Percentiles rank a stretch among this genome's conserved stretches.
These are phyloP conservation scores for Mormyrus lacerda DNA, from an alignment of 2,113 vertebrate species.

Conservation along the genomic window DNA sequence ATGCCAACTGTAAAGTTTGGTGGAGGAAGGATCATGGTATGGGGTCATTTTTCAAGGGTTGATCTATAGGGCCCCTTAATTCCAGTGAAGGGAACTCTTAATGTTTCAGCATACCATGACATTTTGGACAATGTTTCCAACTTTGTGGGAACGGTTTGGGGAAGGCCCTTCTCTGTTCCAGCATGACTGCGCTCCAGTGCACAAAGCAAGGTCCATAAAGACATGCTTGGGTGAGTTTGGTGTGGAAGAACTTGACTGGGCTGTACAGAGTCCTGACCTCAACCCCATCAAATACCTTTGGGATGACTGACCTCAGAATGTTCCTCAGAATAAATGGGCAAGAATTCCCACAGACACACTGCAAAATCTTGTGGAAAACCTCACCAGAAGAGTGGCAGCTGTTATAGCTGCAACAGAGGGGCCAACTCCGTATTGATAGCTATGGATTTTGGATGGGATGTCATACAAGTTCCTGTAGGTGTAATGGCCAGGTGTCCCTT, in stretches of 20 bases:
- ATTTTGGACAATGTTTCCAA: not conserved
- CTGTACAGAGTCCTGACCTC: not conserved
- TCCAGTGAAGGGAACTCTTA: not conserved
- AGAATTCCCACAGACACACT: not conserved
- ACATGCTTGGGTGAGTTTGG: not conserved
- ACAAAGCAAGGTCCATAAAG: not conserved
- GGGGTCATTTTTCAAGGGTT: not conserved
- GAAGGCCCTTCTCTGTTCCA: not conserved
- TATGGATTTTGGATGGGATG: not conserved
- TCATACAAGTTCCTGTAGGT: not conserved
- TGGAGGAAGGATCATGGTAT: not conserved
- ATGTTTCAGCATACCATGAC: not conserved
- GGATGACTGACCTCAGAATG: not conserved
- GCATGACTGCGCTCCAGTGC: not conserved
- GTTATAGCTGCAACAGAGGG: not conserved
- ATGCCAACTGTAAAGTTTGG: not conserved
- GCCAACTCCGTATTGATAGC: not conserved
- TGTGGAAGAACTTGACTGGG: not conserved
- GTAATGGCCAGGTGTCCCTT: not conserved
- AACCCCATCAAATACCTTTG: not conserved
- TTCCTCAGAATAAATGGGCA: not conserved
- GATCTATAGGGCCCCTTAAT: too few species aligned
- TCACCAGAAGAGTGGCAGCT: not conserved
- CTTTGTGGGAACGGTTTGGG: not conserved
- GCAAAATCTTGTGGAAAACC: not conserved